These are phyloP conservation scores for Symphodus melops DNA, from an alignment of 2,113 vertebrate genomes.

Conservation along the genomic window DNA sequence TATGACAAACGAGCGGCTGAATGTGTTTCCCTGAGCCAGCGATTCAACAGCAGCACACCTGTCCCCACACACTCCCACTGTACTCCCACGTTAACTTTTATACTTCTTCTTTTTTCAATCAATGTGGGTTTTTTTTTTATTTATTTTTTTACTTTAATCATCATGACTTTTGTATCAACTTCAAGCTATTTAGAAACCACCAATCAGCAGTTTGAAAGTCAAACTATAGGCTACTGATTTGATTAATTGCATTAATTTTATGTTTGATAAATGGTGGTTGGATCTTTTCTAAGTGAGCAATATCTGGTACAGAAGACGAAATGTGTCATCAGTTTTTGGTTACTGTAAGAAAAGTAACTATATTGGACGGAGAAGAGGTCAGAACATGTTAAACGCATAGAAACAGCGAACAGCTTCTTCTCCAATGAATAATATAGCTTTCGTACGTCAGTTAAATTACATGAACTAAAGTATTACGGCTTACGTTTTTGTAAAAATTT, in stretches of 20 bases:
- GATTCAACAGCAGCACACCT: constrained; percentile 56
- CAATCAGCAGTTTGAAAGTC: constrained; percentile 31
- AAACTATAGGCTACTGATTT: not conserved
- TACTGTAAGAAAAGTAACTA: not conserved
- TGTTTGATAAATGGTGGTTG: not conserved
- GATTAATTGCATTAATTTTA: constrained; percentile 3
- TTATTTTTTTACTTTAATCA: not conserved
- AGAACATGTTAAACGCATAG: too few species aligned
- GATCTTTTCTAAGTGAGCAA: not conserved
- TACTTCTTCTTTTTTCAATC: not conserved
- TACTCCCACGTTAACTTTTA: not conserved
- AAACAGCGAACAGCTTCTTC: too few species aligned
- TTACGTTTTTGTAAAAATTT: too few species aligned
- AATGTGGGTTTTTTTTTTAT: not conserved
- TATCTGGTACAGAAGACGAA: constrained; percentile 21
- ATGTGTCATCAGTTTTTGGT: not conserved
- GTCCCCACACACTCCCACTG: not conserved
- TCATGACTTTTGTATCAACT: not conserved
- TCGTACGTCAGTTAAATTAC: too few species aligned
- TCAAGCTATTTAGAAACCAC: not conserved
- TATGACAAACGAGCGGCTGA: constrained; percentile 67
- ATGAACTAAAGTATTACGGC: too few species aligned
- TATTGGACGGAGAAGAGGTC: not conserved
- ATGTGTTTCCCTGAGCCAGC: constrained; percentile 65
- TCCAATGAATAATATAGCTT: too few species aligned